A percentile compares a stretch with the other conserved stretches of the same genome.
Evolutionary conservation across 1,140 invertebrate genomes (phyloP).

Genomic region (Drosophila quadrilineata): DNA sequence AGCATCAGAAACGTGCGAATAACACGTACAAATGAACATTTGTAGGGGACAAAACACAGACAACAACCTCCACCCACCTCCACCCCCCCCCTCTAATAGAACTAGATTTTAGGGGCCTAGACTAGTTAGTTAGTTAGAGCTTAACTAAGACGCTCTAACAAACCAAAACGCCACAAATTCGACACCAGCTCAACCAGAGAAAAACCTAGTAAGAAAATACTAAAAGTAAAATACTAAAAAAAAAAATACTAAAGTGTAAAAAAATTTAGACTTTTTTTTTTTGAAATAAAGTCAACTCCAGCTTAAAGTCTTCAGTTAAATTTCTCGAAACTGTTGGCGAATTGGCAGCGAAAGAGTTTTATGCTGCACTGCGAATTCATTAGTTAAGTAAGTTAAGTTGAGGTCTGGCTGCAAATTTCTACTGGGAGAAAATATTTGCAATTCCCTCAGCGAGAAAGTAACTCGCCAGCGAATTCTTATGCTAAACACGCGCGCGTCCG

Average conservation of each 20-base stretch:
- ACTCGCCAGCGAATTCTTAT: slow-evolving; percentile 55
- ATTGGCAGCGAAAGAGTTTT: slow-evolving; percentile 21
- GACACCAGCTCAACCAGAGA: background rate
- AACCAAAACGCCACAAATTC: background rate
- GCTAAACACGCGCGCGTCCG: slow-evolving; percentile 66
- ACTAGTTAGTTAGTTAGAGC: slow-evolving; percentile 22
- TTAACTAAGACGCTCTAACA: slow-evolving; percentile 39
- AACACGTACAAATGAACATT: slow-evolving; percentile 73
- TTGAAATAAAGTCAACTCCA: background rate
- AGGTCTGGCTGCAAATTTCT: slow-evolving; percentile 15
- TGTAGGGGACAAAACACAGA: slow-evolving; percentile 29
- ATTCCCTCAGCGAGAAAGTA: slow-evolving; percentile 46
- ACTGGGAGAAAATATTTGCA: slow-evolving; percentile 42
- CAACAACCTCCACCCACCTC: background rate
- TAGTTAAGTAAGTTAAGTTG: slow-evolving; percentile 25
- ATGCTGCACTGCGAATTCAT: background rate
- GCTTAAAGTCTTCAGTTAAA: background rate
- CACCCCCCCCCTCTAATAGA: too few relatives aligned
- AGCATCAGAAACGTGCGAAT: slow-evolving; percentile 72
- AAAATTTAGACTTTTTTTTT: background rate
- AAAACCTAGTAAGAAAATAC: background rate
- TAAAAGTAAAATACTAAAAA: background rate
- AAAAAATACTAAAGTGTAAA: background rate
- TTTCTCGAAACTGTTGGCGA: background rate
- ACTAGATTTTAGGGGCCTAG: too few relatives aligned